These are phyloP conservation scores for Aurelia aurita complex sp. Pacific DNA, from an alignment of 30 jellyfish, hydroid and myxozoan genomes.

Conservation along the genomic window DNA sequence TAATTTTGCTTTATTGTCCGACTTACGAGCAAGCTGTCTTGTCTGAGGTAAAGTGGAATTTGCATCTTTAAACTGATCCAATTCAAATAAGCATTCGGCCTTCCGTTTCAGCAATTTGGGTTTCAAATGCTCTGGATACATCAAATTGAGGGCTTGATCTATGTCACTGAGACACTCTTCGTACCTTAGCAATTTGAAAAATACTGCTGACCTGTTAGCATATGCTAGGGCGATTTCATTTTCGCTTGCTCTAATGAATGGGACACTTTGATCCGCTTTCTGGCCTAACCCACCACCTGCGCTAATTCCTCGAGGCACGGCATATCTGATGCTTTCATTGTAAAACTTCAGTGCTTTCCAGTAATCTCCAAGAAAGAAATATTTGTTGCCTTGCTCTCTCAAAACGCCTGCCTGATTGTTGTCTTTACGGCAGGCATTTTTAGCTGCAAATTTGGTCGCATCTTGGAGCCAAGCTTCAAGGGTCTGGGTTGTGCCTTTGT, in stretches of 20 bases:
- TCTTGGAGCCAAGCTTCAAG: slow-evolving; percentile 4
- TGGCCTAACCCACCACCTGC: not conserved
- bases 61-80: slow-evolving; percentile 23
- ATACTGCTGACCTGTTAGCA: slow-evolving; percentile 95
- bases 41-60: slow-evolving; percentile 25
- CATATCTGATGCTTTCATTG: slow-evolving; percentile 59
- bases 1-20: not conserved
- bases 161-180: slow-evolving; percentile 79
- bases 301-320: slow-evolving; percentile 7
- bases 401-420: slow-evolving; percentile 21
- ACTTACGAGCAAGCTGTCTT: not conserved
- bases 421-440: slow-evolving; percentile 21
- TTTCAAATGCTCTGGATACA: slow-evolving; percentile 47
- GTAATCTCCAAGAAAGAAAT: slow-evolving; percentile 41
- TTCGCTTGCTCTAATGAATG: not conserved
- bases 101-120: slow-evolving; percentile 51
- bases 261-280: no score
- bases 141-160: slow-evolving; percentile 40
- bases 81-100: slow-evolving; percentile 44
- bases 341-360: slow-evolving; percentile 71
- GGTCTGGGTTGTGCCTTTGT: not conserved
- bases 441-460: not conserved
- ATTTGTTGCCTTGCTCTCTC: slow-evolving; percentile 65
- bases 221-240: slow-evolving; percentile 53
- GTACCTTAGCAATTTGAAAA: slow-evolving; percentile 33